These are phyloP conservation scores for Luperina testacea DNA, from an alignment of 2,888 invertebrate species.

Conservation along the genomic window DNA sequence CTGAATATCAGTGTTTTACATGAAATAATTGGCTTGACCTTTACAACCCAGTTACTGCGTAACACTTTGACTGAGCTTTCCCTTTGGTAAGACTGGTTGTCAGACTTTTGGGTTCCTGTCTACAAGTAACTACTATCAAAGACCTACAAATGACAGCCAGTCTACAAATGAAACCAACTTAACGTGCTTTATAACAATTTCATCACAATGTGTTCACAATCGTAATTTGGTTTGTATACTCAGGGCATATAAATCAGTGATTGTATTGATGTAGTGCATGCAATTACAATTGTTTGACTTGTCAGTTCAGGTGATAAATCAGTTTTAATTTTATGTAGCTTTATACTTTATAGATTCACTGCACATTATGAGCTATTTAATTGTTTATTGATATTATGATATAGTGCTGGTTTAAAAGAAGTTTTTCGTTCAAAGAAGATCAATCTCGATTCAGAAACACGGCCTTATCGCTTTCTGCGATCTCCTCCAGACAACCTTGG, in stretches of 20 bases:
- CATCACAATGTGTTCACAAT: slow-evolving; percentile 9
- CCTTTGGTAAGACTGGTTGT: background rate
- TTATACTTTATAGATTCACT: background rate
- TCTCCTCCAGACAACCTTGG: too few species aligned
- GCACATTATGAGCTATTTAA: background rate
- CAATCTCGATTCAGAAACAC: too few species aligned
- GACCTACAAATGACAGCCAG: background rate
- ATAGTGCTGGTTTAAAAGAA: background rate
- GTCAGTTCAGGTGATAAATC: slow-evolving; percentile 47
- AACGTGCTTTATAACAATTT: background rate
- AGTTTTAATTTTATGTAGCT: slow-evolving; percentile 46
- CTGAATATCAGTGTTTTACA: too few species aligned
- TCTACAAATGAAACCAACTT: background rate
- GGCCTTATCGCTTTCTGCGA: too few species aligned
- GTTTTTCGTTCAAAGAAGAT: background rate
- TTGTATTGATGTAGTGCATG: slow-evolving; percentile 23
- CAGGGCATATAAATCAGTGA: slow-evolving; percentile 50
- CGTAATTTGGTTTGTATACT: slow-evolving; percentile 32
- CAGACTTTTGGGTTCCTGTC: background rate
- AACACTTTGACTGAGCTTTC: background rate
- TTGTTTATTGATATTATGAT: background rate
- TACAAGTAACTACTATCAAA: background rate
- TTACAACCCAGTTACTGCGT: background rate
- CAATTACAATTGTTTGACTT: slow-evolving; percentile 41
- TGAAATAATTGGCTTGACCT: background rate